Evolutionary conservation across 1,140 invertebrate species (phyloP), one percentile per base, ranked within the genome.

Genomic region (Steinernema khuongi): DNA sequence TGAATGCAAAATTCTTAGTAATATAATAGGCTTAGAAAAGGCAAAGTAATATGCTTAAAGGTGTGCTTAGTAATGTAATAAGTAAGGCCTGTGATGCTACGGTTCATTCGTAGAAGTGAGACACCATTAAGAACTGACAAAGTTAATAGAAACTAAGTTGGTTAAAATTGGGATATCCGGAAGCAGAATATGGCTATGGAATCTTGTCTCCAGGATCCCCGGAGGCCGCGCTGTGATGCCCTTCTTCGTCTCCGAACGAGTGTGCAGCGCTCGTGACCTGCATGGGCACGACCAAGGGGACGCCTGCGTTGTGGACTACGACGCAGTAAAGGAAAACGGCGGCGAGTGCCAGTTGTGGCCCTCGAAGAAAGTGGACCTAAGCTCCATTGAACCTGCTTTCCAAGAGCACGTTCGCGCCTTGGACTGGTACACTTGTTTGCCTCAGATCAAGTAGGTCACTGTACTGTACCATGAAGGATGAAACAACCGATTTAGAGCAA

Each of bases 331-430:
- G 75, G 77, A 77, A 43, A 81, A 81, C 50, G 83, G 82, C 18
- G 76, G 74, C 31, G 83, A 85, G 69, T 84, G 83, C 43, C 70
- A 79, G 74, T 71, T 84, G 19, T 84, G 83, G 83, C 83, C 83
- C 43, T 72, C 83, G 4, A 50, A 69, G 18, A 73, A 79, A 50
- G 83, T 84, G 18, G 76, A 81, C 60, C 44, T 84, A 31, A 67
- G 71, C 22, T 67, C 76, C 31, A 74, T 84, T 31, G 83, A 84
- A 66, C 80, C 83, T 14, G 74, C 74, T 2, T 84, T 84, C 72
- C 77, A 75, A 31, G 66, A 76, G 41, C 81, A 85, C 31, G 73
- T 84, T 30, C 32, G 75, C n/a, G 73, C 79, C 26, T 78, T 84
- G 1, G 31, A 71, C 31, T 84, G 83, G 83, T 84, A 85, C 32